Base-by-base conservation (phyloP, 1,140 invertebrate species). In the Penaeus indicus region DNA sequence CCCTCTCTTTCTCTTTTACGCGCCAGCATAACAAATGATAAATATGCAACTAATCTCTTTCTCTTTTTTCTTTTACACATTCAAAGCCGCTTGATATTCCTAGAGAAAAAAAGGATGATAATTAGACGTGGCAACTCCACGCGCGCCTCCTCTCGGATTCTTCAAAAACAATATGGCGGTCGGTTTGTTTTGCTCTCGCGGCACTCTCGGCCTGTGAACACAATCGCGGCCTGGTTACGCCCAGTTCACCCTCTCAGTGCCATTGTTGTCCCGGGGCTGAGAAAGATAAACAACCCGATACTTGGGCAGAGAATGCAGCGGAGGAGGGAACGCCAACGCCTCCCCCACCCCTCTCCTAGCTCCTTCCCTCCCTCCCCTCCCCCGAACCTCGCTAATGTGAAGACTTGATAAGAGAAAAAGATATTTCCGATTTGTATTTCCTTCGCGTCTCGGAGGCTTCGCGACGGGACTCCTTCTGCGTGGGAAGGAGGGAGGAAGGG, bases 151-250 rank as follows among this genome's bases (percentile, higher is more conserved):
- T 62, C 82, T 84, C 82, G 22, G 21, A 42, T 77, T 77, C 84
- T 85, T 61, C 22, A 77, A 61, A 85, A 85, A 85, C 84, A 85
- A 85, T 85, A 85, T 85, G 84, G 84, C 84, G 84, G 32, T 19
- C 38, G 67, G 84, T 85, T 85, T 78, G 72, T 85, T 85, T 85
- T 62, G 72, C 84, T 78, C 84, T 78, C 22, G 62, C 38, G n/a
- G 8, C 60, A n/a, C 25, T 80, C 32, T 10, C 78, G 21, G n/a
- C 32, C 54, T 22, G 21, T 18, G 47, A 83, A 63, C 84, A 85
- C 67, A 72, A 72, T 84, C n/a, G 69, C 61, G 84, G 72, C 47
- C 27, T 22, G 67, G 42, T 42, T 18, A 27, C 25, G 25, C 72
- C 13, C 69, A 42, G 22, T 27, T 85, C 84, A 67, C 19, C 42